Conservation (phyloP, 2,113 vertebrate genomes). For the Marmota flaviventris region DNA sequence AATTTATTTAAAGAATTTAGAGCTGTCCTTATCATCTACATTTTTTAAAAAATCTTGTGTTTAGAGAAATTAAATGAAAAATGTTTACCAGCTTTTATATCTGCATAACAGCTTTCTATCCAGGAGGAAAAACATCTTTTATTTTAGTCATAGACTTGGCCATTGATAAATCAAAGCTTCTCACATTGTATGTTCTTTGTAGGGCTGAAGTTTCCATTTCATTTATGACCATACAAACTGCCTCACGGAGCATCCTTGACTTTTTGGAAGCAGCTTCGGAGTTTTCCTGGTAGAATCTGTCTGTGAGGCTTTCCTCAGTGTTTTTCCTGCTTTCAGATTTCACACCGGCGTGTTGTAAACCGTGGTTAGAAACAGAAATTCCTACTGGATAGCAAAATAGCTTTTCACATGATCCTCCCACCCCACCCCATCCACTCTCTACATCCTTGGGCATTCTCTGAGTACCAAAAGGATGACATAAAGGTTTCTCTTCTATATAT, state of each 20-base stretch:
- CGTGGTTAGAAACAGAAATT: neutral
- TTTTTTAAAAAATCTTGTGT: neutral
- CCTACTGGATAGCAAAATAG: neutral
- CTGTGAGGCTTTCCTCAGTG: neutral
- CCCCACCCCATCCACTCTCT: neutral
- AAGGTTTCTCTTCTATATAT: neutral
- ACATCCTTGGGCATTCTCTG: neutral
- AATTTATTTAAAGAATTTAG: neutral
- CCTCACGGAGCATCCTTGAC: neutral
- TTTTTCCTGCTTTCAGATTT: neutral
- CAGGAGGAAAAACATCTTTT: neutral
- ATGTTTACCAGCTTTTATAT: neutral
- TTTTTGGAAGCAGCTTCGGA: neutral
- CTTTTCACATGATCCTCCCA: neutral
- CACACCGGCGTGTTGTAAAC: neutral
- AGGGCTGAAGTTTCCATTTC: neutral
- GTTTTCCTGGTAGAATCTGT: neutral
- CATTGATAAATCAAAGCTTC: neutral
- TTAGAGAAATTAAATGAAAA: conserved; percentile 23
- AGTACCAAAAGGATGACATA: neutral
- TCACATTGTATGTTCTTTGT: neutral
- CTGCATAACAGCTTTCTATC: neutral
- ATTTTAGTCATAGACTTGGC: neutral
- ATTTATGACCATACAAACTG: neutral
- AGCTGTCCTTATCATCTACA: neutral